Conservation (phyloP, 1,140 invertebrate genomes). For the Leptopilina boulardi region DNA sequence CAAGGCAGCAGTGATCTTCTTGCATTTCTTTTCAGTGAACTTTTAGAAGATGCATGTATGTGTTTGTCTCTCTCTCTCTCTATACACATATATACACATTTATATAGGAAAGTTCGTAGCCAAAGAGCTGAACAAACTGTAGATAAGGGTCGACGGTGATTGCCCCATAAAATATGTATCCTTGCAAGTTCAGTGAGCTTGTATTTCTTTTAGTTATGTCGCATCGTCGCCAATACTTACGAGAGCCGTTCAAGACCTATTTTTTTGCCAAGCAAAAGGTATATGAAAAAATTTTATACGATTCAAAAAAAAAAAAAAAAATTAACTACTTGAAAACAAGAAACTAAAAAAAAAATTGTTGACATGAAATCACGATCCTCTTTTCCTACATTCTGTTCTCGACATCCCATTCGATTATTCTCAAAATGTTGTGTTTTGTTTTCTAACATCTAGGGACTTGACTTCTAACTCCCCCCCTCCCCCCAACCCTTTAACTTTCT, state of each 20-base stretch:
- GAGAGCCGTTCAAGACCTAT: neutral
- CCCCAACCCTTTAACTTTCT: no score
- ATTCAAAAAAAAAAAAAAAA: neutral
- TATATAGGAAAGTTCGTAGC: constrained; percentile 48
- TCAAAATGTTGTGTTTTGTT: neutral
- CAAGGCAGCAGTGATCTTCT: constrained; percentile 66
- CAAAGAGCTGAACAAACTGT: constrained; percentile 72
- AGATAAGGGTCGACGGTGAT: constrained; percentile 74
- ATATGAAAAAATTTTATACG: constrained; percentile 2
- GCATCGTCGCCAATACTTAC: constrained; percentile 3
- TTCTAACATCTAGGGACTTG: neutral
- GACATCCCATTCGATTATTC: neutral
- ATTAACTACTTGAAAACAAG: neutral
- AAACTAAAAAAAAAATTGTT: neutral
- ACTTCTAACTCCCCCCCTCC: neutral
- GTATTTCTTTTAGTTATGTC: constrained; percentile 45
- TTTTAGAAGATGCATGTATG: constrained; percentile 36
- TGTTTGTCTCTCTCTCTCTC: constrained; percentile 24
- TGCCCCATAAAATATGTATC: constrained; percentile 75
- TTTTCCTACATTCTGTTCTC: neutral
- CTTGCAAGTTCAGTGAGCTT: constrained; percentile 64
- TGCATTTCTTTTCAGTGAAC: constrained; percentile 56
- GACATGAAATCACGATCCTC: neutral
- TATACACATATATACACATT: constrained; percentile 34
- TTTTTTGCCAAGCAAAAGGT: neutral